A percentile compares a stretch with the other conserved stretches of the same genome.
phyloP scores from a whole-genome alignment of 2,797 vertebrate genomes.

The Ambastaia sidthimunki region DNA sequence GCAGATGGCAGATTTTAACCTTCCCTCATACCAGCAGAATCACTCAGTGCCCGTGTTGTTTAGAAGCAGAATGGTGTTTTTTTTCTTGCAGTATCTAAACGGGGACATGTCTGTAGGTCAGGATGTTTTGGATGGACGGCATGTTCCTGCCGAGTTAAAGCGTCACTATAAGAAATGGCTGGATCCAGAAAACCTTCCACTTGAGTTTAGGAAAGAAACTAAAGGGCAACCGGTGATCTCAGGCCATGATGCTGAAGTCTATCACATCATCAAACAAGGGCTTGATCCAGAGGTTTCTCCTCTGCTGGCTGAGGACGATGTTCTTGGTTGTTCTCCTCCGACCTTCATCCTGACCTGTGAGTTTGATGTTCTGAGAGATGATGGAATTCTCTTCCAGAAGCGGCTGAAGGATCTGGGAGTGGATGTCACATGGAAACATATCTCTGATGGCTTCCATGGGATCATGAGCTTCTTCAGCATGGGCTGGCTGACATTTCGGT shows the following conservation, averaged over 20 bases:
- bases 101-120: slow-evolving; percentile 61
- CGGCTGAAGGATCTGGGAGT: slow-evolving; percentile 78
- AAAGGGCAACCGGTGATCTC: slow-evolving; percentile 40
- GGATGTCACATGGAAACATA: slow-evolving; percentile 81
- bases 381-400: slow-evolving; percentile 85
- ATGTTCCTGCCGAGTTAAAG: slow-evolving; percentile 75
- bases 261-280: slow-evolving; percentile 25
- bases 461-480: slow-evolving; percentile 67
- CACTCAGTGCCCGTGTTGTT: slow-evolving; percentile 75
- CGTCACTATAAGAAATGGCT: slow-evolving; percentile 78
- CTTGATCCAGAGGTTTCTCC: slow-evolving; percentile 74
- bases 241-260: slow-evolving; percentile 67
- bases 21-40: slow-evolving; percentile 88
- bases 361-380: slow-evolving; percentile 82
- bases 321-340: slow-evolving; percentile 75
- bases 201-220: slow-evolving; percentile 73
- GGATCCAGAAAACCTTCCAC: slow-evolving; percentile 76
- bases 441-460: slow-evolving; percentile 83
- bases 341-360: slow-evolving; percentile 86
- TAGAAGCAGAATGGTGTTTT: slow-evolving; percentile 61
- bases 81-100: slow-evolving; percentile 74
- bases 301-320: slow-evolving; percentile 76
- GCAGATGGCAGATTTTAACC: slow-evolving; percentile 80
- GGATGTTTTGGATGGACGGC: slow-evolving; percentile 65
- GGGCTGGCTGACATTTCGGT: slow-evolving; percentile 64